A percentile compares a stretch with the other conserved stretches of the same genome.
These are phyloP conservation scores for Apis florea DNA, from an alignment of 1,140 invertebrate species.

Conservation along the genomic window DNA sequence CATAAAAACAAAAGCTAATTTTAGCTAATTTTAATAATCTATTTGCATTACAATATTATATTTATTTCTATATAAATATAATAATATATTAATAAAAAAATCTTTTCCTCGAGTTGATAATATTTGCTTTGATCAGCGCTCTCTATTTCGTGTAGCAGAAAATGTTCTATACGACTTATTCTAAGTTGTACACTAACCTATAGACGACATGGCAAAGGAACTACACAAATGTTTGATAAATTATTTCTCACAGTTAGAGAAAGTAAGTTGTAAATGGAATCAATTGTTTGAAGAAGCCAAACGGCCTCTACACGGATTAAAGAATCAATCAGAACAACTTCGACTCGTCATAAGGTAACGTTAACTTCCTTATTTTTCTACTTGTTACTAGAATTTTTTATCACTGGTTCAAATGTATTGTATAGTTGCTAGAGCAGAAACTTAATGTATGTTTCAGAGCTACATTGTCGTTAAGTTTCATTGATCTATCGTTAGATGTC, in stretches of 20 bases:
- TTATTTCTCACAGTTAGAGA: slow-evolving; percentile 67
- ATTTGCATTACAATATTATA: neutral
- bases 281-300: slow-evolving; percentile 51
- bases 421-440: neutral
- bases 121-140: slow-evolving; percentile 17
- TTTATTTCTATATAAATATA: neutral
- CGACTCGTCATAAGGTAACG: slow-evolving; percentile 67
- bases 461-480: neutral
- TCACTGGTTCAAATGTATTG: neutral
- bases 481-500: slow-evolving; percentile 24
- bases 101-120: neutral
- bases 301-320: slow-evolving; percentile 54
- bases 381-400: neutral
- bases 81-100: neutral
- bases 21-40: neutral
- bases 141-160: neutral
- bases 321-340: slow-evolving; percentile 70
- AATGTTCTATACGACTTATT: neutral
- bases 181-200: slow-evolving; percentile 22
- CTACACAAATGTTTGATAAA: slow-evolving; percentile 64
- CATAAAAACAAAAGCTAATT: neutral
- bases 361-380: slow-evolving; percentile 22
- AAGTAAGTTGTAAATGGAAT: slow-evolving; percentile 64
- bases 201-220: slow-evolving; percentile 35
- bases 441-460: neutral